Base-by-base conservation (phyloP, 2,113 vertebrate species). In the Atlantisia rogersi region DNA sequence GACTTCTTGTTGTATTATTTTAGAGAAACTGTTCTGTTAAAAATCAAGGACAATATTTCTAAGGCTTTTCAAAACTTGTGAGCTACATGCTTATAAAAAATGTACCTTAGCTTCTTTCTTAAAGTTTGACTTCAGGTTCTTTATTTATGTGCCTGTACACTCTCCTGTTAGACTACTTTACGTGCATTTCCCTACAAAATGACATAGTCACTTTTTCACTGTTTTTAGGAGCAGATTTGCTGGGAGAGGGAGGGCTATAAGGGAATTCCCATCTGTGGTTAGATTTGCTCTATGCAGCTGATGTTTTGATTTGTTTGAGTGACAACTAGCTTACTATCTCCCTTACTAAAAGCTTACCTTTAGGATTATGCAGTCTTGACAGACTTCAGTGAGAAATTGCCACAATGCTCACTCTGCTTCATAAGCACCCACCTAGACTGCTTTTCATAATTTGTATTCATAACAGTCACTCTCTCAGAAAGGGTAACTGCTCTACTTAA, bases 101-200 rank as follows among this genome's bases (percentile, higher is more conserved):
- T 29, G 4, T 65, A 28, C 25, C 4, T 17, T 20, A 31, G 31
- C 21, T 58, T 90, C 15, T 28, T 9, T 20, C 40, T 46, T 2
- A 3, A 48, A n/a, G 42, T 71, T 53, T 75, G 12, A 29, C n/a
- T 56, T 76, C 17, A 40, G 3, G 28, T 76, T 78, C 53, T 64
- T 6, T 48, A 42, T 17, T 35, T 29, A 21, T 0, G 3, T 9
- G 37, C 5, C 28, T 77, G 15, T 40, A 7, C 9, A 3, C 9
- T 17, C 8, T 46, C 11, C 26, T 52, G 6, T 52, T 76, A 37
- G n/a, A 19, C 20, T 46, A 62, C 18, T 73, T 76, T 3, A 56
- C 79, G 82, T 31, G 42, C 1, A 67, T 68, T 63, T 35, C 18
- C 12, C 25, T 56, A 26, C 15, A 21, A 35, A 63, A 59, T 42